phyloP scores from a whole-genome alignment of 2,888 invertebrate species.

The Amiota communis region DNA sequence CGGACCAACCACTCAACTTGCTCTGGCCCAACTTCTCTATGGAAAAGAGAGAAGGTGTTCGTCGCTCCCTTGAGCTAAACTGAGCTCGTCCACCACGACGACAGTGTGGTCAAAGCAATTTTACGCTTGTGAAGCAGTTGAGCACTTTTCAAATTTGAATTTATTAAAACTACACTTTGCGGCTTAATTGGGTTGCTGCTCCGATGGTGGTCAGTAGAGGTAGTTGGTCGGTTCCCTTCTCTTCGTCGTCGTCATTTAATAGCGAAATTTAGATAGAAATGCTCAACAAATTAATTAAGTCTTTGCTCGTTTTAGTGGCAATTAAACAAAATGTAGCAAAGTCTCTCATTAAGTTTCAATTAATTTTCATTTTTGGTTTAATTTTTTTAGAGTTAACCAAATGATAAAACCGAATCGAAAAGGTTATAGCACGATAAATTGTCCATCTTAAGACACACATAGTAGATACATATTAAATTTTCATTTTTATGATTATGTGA shows the following conservation, averaged over 20 bases:
- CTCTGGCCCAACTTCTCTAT: not conserved
- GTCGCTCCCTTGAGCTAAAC: not conserved
- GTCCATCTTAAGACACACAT: not conserved
- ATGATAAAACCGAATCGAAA: not conserved
- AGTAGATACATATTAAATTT: not conserved
- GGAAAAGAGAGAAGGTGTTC: not conserved
- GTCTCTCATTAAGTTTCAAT: slow-evolving; percentile 8
- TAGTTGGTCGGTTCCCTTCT: not conserved
- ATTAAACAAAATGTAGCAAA: slow-evolving; percentile 34
- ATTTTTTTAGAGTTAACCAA: slow-evolving; percentile 9
- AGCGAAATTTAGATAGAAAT: slow-evolving; percentile 21
- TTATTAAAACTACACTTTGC: slow-evolving; percentile 41
- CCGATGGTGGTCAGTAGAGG: not conserved
- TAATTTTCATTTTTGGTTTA: not conserved
- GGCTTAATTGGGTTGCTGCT: slow-evolving; percentile 39
- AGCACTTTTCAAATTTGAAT: slow-evolving; percentile 43
- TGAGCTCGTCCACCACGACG: slow-evolving; percentile 4
- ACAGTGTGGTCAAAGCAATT: slow-evolving; percentile 43
- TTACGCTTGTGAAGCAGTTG: slow-evolving; percentile 47
- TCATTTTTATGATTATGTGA: not conserved
- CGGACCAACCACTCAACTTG: not conserved
- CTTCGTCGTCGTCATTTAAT: not conserved
- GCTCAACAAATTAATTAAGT: slow-evolving; percentile 42
- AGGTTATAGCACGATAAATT: no score
- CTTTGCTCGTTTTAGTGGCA: slow-evolving; percentile 36